Conservation (phyloP, 2,888 invertebrate species). For the Orthosia cruda region DNA sequence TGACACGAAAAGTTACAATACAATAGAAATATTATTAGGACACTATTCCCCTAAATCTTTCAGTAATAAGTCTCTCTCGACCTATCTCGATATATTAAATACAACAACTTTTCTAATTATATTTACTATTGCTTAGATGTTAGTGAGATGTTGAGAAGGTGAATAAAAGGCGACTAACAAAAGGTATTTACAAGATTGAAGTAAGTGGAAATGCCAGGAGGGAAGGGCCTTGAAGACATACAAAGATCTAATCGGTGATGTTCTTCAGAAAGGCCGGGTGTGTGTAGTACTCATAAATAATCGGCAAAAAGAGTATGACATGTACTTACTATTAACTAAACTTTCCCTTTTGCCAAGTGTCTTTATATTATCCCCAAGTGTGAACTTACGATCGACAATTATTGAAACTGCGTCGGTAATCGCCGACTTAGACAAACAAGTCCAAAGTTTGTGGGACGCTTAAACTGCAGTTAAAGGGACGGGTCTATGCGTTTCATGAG, state of each 20-base stretch:
- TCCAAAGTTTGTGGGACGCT: conserved; percentile 12
- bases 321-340: neutral
- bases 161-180: too few relatives aligned
- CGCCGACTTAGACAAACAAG: neutral
- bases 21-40: neutral
- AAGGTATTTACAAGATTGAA: too few relatives aligned
- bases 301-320: too few relatives aligned
- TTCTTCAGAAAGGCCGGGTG: too few relatives aligned
- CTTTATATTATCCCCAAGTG: neutral
- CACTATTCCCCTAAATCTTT: neutral
- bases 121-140: neutral
- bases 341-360: neutral
- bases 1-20: neutral
- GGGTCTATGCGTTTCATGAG: neutral
- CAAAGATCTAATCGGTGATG: too few relatives aligned
- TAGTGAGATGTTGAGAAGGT: too few relatives aligned
- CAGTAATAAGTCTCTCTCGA: neutral
- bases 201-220: too few relatives aligned
- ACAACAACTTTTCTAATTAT: neutral
- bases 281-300: too few relatives aligned
- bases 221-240: too few relatives aligned
- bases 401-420: conserved; percentile 14
- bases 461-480: neutral
- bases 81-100: neutral
- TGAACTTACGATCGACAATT: neutral